These are phyloP conservation scores for Meda fulgida DNA, from an alignment of 2,797 vertebrate species.

Conservation along the genomic window DNA sequence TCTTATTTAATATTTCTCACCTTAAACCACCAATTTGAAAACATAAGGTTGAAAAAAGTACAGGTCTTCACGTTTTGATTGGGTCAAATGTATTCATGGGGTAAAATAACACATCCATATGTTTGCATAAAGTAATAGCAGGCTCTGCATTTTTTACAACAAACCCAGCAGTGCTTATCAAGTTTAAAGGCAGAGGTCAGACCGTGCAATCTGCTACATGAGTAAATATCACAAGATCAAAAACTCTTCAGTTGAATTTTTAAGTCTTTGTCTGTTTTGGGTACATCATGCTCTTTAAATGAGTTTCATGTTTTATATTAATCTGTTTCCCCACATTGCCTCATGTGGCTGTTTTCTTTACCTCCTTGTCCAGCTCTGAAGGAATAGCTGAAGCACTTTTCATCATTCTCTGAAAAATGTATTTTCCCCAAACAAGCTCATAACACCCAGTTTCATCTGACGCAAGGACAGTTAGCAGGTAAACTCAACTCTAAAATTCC, in stretches of 20 bases:
- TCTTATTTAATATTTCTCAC: neutral
- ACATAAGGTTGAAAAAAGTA: neutral
- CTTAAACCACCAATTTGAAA: neutral
- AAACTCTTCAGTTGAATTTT: constrained; percentile 64
- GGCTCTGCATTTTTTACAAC: constrained; percentile 12
- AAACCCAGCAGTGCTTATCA: constrained; percentile 5
- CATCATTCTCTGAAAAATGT: constrained; percentile 56
- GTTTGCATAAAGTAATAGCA: constrained; percentile 13
- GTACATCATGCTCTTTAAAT: constrained; percentile 52
- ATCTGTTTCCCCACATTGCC: constrained; percentile 49
- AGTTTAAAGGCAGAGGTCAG: constrained; percentile 19
- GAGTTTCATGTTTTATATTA: constrained; percentile 71
- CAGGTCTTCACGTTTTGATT: neutral
- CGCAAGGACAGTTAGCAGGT: constrained; percentile 70
- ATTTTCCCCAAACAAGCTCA: constrained; percentile 73
- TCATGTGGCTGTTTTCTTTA: constrained; percentile 45
- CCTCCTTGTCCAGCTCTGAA: constrained; percentile 40
- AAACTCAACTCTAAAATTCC: constrained; percentile 56
- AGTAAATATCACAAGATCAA: constrained; percentile 57
- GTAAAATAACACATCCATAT: constrained; percentile 8
- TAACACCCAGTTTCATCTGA: constrained; percentile 57
- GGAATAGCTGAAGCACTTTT: constrained; percentile 30
- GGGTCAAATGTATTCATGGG: neutral
- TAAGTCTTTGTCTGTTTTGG: constrained; percentile 51
- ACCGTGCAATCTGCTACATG: constrained; percentile 30